Conservation (phyloP, 2,797 vertebrate species). For the Esox lucius region DNA sequence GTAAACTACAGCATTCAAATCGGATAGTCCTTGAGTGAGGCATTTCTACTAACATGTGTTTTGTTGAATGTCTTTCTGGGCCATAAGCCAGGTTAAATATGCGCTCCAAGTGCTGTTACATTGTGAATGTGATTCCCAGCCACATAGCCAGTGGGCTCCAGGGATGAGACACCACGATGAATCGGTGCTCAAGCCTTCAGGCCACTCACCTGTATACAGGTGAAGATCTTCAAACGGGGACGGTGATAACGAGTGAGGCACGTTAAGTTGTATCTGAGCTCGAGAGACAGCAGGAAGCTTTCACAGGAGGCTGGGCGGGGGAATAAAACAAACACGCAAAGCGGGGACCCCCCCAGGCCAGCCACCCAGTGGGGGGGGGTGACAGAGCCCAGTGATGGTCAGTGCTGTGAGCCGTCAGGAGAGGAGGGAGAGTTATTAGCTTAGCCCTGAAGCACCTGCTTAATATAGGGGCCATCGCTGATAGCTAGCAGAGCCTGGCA, state of each 20-base stretch:
- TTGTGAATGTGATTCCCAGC: slow-evolving; percentile 15
- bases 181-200: neutral
- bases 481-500: slow-evolving; percentile 98
- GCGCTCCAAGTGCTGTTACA: slow-evolving; percentile 10
- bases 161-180: neutral
- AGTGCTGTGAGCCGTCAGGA: slow-evolving; percentile 88
- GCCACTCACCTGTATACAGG: neutral
- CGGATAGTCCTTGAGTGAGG: slow-evolving; percentile 6
- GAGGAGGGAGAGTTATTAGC: slow-evolving; percentile 98
- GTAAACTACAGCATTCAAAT: neutral
- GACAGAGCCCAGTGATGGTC: slow-evolving; percentile 29
- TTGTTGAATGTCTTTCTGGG: slow-evolving; percentile 27
- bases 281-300: slow-evolving; percentile 1
- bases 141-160: slow-evolving; percentile 1
- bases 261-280: neutral
- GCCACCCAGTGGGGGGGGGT: slow-evolving; percentile 45
- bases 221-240: neutral
- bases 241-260: neutral
- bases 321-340: slow-evolving; percentile 20
- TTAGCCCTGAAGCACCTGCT: slow-evolving; percentile 99
- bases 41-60: slow-evolving; percentile 13
- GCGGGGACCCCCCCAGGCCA: slow-evolving; percentile 70
- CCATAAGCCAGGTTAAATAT: slow-evolving; percentile 24
- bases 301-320: neutral
- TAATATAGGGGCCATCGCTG: slow-evolving; percentile 95